A percentile compares a stretch with the other conserved stretches of the same genome.
These are phyloP conservation scores for Drosophila malerkotliana DNA, from an alignment of 1,140 invertebrate genomes.

Conservation along the genomic window DNA sequence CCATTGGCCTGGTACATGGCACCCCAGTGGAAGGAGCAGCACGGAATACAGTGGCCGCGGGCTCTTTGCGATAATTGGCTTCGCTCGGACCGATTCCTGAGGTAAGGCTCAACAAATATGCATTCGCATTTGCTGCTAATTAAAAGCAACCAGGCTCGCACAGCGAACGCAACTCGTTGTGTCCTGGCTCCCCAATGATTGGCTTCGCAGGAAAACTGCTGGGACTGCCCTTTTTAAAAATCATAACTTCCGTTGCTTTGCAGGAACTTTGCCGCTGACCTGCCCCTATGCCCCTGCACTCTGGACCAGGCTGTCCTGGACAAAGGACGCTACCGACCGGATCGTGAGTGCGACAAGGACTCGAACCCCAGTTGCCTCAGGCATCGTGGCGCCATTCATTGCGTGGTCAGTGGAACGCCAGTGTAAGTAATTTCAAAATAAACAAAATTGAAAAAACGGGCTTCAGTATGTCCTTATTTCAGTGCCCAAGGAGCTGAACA, in stretches of 20 bases:
- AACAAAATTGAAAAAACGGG: not conserved
- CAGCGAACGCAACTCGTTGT: not conserved
- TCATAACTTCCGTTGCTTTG: slow-evolving; percentile 39
- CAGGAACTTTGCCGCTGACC: slow-evolving; percentile 94
- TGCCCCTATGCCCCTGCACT: slow-evolving; percentile 95
- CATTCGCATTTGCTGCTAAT: slow-evolving; percentile 65
- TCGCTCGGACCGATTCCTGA: slow-evolving; percentile 91
- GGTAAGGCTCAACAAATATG: slow-evolving; percentile 64
- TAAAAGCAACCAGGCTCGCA: slow-evolving; percentile 46
- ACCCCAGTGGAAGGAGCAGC: slow-evolving; percentile 92
- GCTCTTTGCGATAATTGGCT: slow-evolving; percentile 95
- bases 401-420: slow-evolving; percentile 95
- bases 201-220: slow-evolving; percentile 14
- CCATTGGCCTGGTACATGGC: slow-evolving; percentile 96
- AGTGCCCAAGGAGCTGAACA: slow-evolving; percentile 95
- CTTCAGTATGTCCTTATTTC: not conserved
- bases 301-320: slow-evolving; percentile 95
- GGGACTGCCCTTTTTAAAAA: not conserved
- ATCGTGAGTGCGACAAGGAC: slow-evolving; percentile 95
- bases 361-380: slow-evolving; percentile 95
- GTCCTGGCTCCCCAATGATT: slow-evolving; percentile 40
- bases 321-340: slow-evolving; percentile 95
- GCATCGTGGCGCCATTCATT: slow-evolving; percentile 95
- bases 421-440: slow-evolving; percentile 86
- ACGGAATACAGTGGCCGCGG: slow-evolving; percentile 91